Conservation (phyloP, 2,113 vertebrate genomes). For the Brienomyrus brachyistius region DNA sequence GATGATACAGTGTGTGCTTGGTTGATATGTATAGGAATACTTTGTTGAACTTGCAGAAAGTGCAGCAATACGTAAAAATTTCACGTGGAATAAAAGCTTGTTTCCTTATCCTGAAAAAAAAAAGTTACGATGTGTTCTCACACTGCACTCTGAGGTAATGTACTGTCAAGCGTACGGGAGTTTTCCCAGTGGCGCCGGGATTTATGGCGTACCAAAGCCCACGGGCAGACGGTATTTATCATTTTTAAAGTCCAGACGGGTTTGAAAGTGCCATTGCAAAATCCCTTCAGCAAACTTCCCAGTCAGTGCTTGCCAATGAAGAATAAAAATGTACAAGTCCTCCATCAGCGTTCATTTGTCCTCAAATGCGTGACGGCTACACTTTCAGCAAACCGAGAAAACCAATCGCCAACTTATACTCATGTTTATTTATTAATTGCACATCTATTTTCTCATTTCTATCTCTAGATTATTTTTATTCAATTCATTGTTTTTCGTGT, state of each 20-base stretch:
- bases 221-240: not conserved
- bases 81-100: not conserved
- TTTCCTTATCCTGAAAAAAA: not conserved
- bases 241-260: not conserved
- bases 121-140: not conserved
- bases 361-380: not conserved
- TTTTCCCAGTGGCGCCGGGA: not conserved
- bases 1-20: not conserved
- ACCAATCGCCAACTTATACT: not conserved
- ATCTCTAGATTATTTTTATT: not conserved
- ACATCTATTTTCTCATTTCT: not conserved
- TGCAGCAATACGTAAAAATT: not conserved
- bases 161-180: not conserved
- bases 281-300: slow-evolving; percentile 1
- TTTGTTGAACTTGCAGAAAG: not conserved
- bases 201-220: not conserved
- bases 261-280: not conserved
- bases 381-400: not conserved
- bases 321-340: not conserved
- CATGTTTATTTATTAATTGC: not conserved
- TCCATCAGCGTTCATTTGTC: not conserved
- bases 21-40: not conserved
- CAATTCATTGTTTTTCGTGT: not conserved
- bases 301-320: not conserved
- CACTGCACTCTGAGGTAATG: not conserved